A percentile compares a stretch with the other conserved stretches of the same genome.
Conservation (phyloP, 1,140 invertebrate species). For the Caerostris darwini region DNA sequence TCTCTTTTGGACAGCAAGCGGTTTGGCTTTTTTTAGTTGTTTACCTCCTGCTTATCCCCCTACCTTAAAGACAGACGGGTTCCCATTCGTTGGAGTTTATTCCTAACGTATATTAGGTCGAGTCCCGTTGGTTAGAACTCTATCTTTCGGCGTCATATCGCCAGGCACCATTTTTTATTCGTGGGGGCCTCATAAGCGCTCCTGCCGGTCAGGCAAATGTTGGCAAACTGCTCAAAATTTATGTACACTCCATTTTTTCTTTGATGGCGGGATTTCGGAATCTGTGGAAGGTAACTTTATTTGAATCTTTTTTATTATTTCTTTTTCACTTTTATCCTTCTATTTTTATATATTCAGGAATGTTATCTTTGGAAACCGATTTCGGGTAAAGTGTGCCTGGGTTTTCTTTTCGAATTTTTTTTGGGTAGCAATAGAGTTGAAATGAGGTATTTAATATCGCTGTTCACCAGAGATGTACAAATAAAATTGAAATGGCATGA, state of each 20-base stretch:
- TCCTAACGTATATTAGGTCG: slow-evolving; percentile 62
- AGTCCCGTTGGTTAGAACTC: slow-evolving; percentile 47
- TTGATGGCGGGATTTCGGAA: slow-evolving; percentile 40
- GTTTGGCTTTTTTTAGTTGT: slow-evolving; percentile 36
- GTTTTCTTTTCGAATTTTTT: too few relatives aligned
- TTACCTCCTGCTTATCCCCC: neutral
- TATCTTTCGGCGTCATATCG: slow-evolving; percentile 66
- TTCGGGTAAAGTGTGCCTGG: neutral
- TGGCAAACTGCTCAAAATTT: slow-evolving; percentile 53
- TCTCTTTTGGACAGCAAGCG: slow-evolving; percentile 30
- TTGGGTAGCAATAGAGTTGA: too few relatives aligned
- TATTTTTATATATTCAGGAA: slow-evolving; percentile 11
- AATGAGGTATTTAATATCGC: too few relatives aligned
- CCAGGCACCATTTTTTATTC: slow-evolving; percentile 35
- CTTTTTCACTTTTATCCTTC: neutral
- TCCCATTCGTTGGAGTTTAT: slow-evolving; percentile 54
- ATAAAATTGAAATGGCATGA: too few relatives aligned
- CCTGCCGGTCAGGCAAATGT: slow-evolving; percentile 43
- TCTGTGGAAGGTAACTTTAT: neutral
- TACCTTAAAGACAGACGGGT: neutral
- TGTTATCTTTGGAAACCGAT: slow-evolving; percentile 25
- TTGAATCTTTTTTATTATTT: neutral
- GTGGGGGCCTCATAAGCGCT: slow-evolving; percentile 25
- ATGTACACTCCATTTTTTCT: slow-evolving; percentile 42
- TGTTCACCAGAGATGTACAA: too few relatives aligned